Evolutionary conservation across 2,797 vertebrate species (phyloP).

Genomic region (Gambelia wislizenii): DNA sequence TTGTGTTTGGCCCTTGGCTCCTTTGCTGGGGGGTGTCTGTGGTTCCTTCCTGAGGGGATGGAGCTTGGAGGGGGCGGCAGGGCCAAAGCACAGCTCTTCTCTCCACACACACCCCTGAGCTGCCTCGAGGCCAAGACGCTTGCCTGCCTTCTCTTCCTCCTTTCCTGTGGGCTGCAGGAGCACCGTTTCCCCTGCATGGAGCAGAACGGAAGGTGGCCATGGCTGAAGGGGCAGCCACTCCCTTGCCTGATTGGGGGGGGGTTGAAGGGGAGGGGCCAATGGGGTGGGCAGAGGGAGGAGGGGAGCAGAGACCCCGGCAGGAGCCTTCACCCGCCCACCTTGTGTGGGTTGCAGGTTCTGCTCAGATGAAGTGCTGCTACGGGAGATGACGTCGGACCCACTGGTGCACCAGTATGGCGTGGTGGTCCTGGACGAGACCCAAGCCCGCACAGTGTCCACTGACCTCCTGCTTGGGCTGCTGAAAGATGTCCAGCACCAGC

Average conservation of each 20-base stretch:
- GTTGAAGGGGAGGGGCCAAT: too few relatives aligned
- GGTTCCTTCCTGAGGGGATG: too few relatives aligned
- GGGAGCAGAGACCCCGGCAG: too few relatives aligned
- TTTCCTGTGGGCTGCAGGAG: background rate
- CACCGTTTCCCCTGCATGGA: background rate
- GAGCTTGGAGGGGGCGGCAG: background rate
- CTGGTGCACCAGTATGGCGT: constrained; percentile 87
- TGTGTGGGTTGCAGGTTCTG: constrained; percentile 82
- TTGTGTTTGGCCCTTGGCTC: background rate
- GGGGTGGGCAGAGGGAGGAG: background rate
- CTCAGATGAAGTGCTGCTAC: constrained; percentile 89
- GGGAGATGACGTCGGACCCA: constrained; percentile 92
- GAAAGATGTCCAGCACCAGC: constrained; percentile 87
- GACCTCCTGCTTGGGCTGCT: constrained; percentile 92
- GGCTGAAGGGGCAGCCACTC: background rate
- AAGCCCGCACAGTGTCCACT: constrained; percentile 91
- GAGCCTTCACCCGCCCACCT: background rate
- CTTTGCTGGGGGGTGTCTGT: too few relatives aligned
- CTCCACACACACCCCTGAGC: too few relatives aligned
- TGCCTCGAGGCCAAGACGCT: too few relatives aligned
- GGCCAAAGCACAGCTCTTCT: background rate
- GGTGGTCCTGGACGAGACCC: constrained; percentile 91
- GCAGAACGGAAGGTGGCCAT: too few relatives aligned
- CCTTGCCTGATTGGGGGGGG: too few relatives aligned
- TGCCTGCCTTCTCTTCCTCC: background rate